phyloP scores from a whole-genome alignment of 2,888 invertebrate species.

The Chrysopilus asiliformis region DNA sequence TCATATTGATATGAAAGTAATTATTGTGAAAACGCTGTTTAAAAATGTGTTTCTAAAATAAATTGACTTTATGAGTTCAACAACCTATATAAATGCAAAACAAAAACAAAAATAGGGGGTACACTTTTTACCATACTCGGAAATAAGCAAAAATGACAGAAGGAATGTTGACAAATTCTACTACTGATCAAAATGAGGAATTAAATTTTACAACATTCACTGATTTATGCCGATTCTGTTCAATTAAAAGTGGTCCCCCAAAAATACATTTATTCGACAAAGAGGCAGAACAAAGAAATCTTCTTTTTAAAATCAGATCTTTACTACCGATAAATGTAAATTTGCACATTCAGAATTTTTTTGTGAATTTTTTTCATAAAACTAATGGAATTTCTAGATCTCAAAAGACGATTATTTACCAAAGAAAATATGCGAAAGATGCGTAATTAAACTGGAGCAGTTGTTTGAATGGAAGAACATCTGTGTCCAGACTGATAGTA shows the following conservation, averaged over 20 bases:
- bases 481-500: conserved; percentile 51
- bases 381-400: conserved; percentile 37
- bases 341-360: not conserved
- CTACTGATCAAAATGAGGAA: conserved; percentile 34
- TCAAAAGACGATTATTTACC: conserved; percentile 58
- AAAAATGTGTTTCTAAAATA: too few relatives aligned
- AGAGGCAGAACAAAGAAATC: conserved; percentile 56
- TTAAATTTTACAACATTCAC: conserved; percentile 54
- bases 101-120: too few relatives aligned
- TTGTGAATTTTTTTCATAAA: not conserved
- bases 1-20: too few relatives aligned
- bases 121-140: too few relatives aligned
- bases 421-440: conserved; percentile 57
- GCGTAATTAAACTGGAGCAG: conserved; percentile 50
- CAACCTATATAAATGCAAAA: too few relatives aligned
- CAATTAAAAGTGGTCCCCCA: conserved; percentile 52
- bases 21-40: too few relatives aligned
- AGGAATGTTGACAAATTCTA: conserved; percentile 27
- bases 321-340: conserved; percentile 56
- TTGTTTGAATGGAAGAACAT: conserved; percentile 55
- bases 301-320: conserved; percentile 54
- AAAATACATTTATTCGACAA: conserved; percentile 58
- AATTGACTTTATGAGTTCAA: too few relatives aligned
- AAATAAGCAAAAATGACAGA: conserved; percentile 14
- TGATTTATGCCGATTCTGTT: conserved; percentile 56